A percentile compares a stretch with the other conserved stretches of the same genome.
These are phyloP conservation scores for Lasioglossum albipes DNA, from an alignment of 1,140 invertebrate species.

Conservation along the genomic window DNA sequence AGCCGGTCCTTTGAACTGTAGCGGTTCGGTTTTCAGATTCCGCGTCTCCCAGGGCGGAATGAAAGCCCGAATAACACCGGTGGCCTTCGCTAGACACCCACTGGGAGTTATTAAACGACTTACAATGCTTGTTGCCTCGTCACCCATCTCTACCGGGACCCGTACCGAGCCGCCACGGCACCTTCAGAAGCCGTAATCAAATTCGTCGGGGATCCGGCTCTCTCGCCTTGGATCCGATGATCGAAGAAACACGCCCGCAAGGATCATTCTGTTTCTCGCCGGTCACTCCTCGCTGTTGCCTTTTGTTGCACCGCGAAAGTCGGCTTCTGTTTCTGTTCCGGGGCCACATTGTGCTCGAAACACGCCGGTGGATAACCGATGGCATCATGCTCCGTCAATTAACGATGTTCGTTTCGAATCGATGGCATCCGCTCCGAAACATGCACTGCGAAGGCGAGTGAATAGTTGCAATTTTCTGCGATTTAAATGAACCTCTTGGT, in stretches of 20 bases:
- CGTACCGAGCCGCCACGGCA: slow-evolving; percentile 50
- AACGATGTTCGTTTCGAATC: no score
- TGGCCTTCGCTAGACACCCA: slow-evolving; percentile 66
- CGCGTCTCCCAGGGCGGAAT: slow-evolving; percentile 31
- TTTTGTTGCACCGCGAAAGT: slow-evolving; percentile 25
- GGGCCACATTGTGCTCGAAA: no score
- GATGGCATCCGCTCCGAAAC: no score
- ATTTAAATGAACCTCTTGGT: no score
- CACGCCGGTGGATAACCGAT: no score
- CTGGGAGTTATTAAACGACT: slow-evolving; percentile 67
- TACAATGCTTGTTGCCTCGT: slow-evolving; percentile 67
- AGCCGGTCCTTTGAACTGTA: slow-evolving; percentile 39
- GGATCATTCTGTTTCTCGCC: slow-evolving; percentile 7
- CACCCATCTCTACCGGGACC: slow-evolving; percentile 62
- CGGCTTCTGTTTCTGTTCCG: slow-evolving; percentile 42
- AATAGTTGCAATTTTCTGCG: no score
- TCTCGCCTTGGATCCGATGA: slow-evolving; percentile 3
- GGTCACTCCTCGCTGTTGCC: slow-evolving; percentile 13
- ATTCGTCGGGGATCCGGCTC: slow-evolving; percentile 63
- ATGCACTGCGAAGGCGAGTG: no score
- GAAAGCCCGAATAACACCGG: slow-evolving; percentile 66
- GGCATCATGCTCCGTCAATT: no score
- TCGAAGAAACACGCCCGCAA: slow-evolving; percentile 12
- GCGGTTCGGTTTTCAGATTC: slow-evolving; percentile 55
- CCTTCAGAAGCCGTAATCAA: slow-evolving; percentile 68